Evolutionary conservation across 1,140 invertebrate species (phyloP).

Genomic region (Luehdorfia chinensis): DNA sequence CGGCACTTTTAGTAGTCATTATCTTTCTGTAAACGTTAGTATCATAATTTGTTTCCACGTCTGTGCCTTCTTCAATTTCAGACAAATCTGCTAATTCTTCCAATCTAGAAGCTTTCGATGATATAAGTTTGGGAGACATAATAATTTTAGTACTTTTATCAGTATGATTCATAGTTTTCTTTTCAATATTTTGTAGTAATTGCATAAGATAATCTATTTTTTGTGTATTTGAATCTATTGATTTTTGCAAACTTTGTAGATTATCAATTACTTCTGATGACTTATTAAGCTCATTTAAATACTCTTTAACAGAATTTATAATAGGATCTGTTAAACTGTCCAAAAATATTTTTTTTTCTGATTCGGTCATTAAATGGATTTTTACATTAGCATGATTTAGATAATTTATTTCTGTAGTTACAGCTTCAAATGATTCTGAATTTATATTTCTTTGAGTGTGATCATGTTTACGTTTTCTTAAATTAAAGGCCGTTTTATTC

Average conservation of each 20-base stretch:
- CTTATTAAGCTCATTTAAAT: slow-evolving; percentile 36
- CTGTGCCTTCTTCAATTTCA: slow-evolving; percentile 32
- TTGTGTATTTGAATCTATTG: slow-evolving; percentile 33
- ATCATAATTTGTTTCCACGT: slow-evolving; percentile 37
- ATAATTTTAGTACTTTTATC: slow-evolving; percentile 17
- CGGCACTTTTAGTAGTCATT: neutral
- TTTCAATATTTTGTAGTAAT: slow-evolving; percentile 39
- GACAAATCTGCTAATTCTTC: slow-evolving; percentile 52
- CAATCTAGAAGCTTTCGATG: slow-evolving; percentile 39
- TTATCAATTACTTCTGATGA: slow-evolving; percentile 23
- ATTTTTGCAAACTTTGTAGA: slow-evolving; percentile 31
- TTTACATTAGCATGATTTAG: slow-evolving; percentile 49
- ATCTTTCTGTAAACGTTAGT: neutral
- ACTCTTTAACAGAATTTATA: slow-evolving; percentile 45
- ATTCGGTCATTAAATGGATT: slow-evolving; percentile 63
- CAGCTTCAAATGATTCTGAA: slow-evolving; percentile 55
- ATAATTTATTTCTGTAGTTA: slow-evolving; percentile 43
- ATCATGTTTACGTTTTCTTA: slow-evolving; percentile 29
- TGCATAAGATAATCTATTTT: slow-evolving; percentile 49
- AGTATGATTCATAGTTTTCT: slow-evolving; percentile 31
- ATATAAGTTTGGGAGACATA: slow-evolving; percentile 18
- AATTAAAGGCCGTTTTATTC: slow-evolving; percentile 29
- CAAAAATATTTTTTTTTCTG: slow-evolving; percentile 46
- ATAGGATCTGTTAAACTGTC: slow-evolving; percentile 50
- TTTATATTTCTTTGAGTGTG: slow-evolving; percentile 33